Evolutionary conservation across 1,140 invertebrate species (phyloP).

Genomic region (Rhopalosiphum maidis): DNA sequence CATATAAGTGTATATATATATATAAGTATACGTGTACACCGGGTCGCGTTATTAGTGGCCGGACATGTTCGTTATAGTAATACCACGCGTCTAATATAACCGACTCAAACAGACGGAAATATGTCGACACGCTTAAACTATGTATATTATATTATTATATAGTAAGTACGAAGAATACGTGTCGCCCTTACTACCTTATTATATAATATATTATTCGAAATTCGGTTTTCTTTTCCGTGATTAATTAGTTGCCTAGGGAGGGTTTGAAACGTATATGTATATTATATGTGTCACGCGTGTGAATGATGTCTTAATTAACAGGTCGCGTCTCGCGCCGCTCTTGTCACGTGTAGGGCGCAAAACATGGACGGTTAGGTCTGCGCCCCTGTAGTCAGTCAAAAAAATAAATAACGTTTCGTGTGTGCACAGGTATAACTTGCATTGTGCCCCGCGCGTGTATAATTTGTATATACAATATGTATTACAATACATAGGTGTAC

Average conservation of each 20-base stretch:
- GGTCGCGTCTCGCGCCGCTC: background rate
- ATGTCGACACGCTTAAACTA: background rate
- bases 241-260: slow-evolving; percentile 44
- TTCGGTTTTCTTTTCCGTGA: slow-evolving; percentile 22
- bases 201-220: background rate
- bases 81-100: background rate
- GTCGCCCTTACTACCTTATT: background rate
- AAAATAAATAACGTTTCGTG: slow-evolving; percentile 22
- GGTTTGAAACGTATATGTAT: background rate
- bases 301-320: slow-evolving; percentile 55
- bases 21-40: background rate
- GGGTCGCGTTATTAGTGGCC: slow-evolving; percentile 43
- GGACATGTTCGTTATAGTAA: slow-evolving; percentile 38
- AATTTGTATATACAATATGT: background rate
- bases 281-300: slow-evolving; percentile 14
- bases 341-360: background rate
- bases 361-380: slow-evolving; percentile 31
- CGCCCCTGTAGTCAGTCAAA: background rate
- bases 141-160: slow-evolving; percentile 2
- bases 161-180: background rate
- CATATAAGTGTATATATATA: background rate
- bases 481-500: background rate
- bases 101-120: background rate
- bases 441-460: background rate
- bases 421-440: background rate